Evolutionary conservation across 2,888 invertebrate species (phyloP).

Genomic region (Drosophila monieri): DNA sequence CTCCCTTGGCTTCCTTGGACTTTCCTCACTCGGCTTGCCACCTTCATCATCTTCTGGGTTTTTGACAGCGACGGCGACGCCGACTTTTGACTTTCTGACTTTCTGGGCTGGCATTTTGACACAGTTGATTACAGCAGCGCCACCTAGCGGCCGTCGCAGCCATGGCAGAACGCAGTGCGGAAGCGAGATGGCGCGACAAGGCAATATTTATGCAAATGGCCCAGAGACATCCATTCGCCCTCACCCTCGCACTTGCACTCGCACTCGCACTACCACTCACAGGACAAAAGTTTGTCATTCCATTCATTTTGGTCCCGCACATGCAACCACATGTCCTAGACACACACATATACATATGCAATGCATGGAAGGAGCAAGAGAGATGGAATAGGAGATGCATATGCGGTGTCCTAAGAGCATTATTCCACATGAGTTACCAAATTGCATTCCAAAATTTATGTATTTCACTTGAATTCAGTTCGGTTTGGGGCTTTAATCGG

Average conservation of each 20-base stretch:
- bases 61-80: slow-evolving; percentile 56
- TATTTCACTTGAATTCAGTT: slow-evolving; percentile 57
- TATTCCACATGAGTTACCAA: slow-evolving; percentile 59
- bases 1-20: slow-evolving; percentile 24
- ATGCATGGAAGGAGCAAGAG: background rate
- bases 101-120: slow-evolving; percentile 73
- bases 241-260: slow-evolving; percentile 4
- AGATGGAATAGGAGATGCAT: slow-evolving; percentile 29
- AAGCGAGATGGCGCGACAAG: slow-evolving; percentile 39
- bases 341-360: slow-evolving; percentile 13
- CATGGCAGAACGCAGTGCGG: slow-evolving; percentile 18
- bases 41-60: slow-evolving; percentile 10
- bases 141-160: slow-evolving; percentile 70
- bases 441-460: slow-evolving; percentile 70
- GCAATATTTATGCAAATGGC: slow-evolving; percentile 74
- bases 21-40: slow-evolving; percentile 25
- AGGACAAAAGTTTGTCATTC: slow-evolving; percentile 55
- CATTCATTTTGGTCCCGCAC: slow-evolving; percentile 59
- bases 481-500: slow-evolving; percentile 36
- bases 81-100: slow-evolving; percentile 75
- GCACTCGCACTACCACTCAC: slow-evolving; percentile 10
- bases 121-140: slow-evolving; percentile 76
- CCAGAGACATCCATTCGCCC: slow-evolving; percentile 47
- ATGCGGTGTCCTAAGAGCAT: slow-evolving; percentile 44
- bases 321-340: slow-evolving; percentile 46